A percentile compares a stretch with the other conserved stretches of the same genome.
Conservation (phyloP, 2,888 invertebrate genomes). For the Bugulina stolonifera region DNA sequence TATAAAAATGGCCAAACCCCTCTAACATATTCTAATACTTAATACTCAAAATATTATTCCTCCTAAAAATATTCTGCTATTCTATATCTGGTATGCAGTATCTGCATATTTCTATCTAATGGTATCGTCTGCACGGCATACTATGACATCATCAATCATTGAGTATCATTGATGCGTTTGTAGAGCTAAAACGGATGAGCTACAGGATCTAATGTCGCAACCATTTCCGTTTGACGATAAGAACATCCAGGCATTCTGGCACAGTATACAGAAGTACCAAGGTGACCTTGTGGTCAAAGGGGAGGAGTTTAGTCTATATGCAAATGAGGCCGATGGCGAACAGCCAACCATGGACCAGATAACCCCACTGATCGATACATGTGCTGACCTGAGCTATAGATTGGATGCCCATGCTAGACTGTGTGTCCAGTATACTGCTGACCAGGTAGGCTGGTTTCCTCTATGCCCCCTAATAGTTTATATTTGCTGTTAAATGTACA, state of each 20-base stretch:
- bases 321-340: neutral
- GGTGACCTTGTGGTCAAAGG: slow-evolving; percentile 15
- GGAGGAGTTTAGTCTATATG: slow-evolving; percentile 22
- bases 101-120: too few species aligned
- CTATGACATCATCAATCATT: neutral
- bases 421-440: slow-evolving; percentile 23
- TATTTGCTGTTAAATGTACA: too few species aligned
- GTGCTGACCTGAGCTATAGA: slow-evolving; percentile 15
- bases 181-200: slow-evolving; percentile 15
- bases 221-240: slow-evolving; percentile 23
- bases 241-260: slow-evolving; percentile 8
- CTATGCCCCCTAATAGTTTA: too few species aligned
- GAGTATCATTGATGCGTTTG: neutral
- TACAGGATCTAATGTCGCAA: slow-evolving; percentile 6
- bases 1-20: too few species aligned
- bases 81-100: too few species aligned
- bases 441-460: too few species aligned
- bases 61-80: too few species aligned
- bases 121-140: too few species aligned
- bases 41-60: too few species aligned
- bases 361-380: slow-evolving; percentile 13
- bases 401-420: slow-evolving; percentile 17
- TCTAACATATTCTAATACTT: too few species aligned
- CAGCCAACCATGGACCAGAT: slow-evolving; percentile 24
- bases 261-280: slow-evolving; percentile 26